These are phyloP conservation scores for Geodia barretti DNA, from an alignment of 37 sponge, comb jelly and placozoan species.

Conservation along the genomic window DNA sequence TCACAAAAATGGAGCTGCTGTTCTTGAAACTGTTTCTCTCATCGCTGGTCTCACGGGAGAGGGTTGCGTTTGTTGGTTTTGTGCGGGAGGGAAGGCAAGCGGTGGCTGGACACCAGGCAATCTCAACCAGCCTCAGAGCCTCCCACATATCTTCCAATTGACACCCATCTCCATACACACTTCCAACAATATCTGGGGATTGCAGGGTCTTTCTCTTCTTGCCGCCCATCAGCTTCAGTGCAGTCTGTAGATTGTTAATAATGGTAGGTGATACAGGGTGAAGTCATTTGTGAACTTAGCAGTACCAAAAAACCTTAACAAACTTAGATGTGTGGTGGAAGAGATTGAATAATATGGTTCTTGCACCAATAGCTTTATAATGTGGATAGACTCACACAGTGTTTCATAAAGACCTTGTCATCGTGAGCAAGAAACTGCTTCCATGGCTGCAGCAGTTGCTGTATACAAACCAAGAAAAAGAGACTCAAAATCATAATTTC, in stretches of 20 bases:
- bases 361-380: too few relatives aligned
- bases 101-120: conserved; percentile 44
- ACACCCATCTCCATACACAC: too few relatives aligned
- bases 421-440: conserved; percentile 42
- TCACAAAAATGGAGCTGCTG: not conserved
- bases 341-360: too few relatives aligned
- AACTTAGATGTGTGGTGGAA: too few relatives aligned
- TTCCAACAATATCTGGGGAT: too few relatives aligned
- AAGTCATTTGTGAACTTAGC: too few relatives aligned
- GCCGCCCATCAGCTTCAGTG: too few relatives aligned
- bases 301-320: too few relatives aligned
- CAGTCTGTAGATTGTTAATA: too few relatives aligned
- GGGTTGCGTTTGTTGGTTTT: not conserved
- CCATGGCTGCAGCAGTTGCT: conserved; percentile 59
- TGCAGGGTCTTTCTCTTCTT: too few relatives aligned
- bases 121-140: conserved; percentile 42
- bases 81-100: conserved; percentile 48
- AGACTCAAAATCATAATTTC: not conserved
- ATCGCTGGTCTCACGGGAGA: not conserved
- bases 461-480: not conserved
- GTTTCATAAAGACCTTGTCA: conserved; percentile 22
- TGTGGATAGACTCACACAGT: conserved; percentile 66
- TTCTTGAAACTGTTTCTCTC: not conserved
- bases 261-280: too few relatives aligned
- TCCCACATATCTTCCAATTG: conserved; percentile 41